phyloP scores from a whole-genome alignment of 30 jellyfish, hydroid and myxozoan genomes.

The Clytia hemisphaerica region DNA sequence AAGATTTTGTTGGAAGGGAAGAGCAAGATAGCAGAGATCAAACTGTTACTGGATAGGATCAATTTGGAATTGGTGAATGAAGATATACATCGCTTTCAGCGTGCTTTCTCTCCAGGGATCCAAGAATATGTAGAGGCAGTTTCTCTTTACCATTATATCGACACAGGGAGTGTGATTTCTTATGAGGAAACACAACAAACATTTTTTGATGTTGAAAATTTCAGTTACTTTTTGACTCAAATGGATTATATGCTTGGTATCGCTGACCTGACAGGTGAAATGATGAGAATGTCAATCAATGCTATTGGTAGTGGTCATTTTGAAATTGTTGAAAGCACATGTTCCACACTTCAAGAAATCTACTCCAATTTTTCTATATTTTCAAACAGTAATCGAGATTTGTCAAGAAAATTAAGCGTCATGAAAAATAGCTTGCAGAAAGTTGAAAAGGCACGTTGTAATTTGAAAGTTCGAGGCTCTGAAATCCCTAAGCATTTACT shows the following conservation, averaged over 20 bases:
- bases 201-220: constrained; percentile 23
- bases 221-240: constrained; percentile 26
- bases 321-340: constrained; percentile 37
- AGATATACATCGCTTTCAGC: constrained; percentile 43
- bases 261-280: constrained; percentile 92
- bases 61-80: constrained; percentile 50
- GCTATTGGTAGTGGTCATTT: constrained; percentile 49
- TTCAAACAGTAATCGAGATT: constrained; percentile 46
- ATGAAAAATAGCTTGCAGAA: constrained; percentile 56
- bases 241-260: constrained; percentile 69
- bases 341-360: constrained; percentile 36
- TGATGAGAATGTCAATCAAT: constrained; percentile 69
- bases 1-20: constrained; percentile 33
- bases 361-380: constrained; percentile 46
- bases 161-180: constrained; percentile 23
- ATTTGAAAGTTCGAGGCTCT: constrained; percentile 59
- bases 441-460: constrained; percentile 69
- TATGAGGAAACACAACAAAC: constrained; percentile 36
- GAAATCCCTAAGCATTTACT: constrained; percentile 66
- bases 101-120: constrained; percentile 67
- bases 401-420: constrained; percentile 42
- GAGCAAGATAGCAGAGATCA: constrained; percentile 25
- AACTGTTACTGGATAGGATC: constrained; percentile 21
- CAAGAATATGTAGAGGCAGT: constrained; percentile 90
- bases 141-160: constrained; percentile 45